Base-by-base conservation (phyloP, 2,888 invertebrate genomes). In the Ennomos quercinarius region DNA sequence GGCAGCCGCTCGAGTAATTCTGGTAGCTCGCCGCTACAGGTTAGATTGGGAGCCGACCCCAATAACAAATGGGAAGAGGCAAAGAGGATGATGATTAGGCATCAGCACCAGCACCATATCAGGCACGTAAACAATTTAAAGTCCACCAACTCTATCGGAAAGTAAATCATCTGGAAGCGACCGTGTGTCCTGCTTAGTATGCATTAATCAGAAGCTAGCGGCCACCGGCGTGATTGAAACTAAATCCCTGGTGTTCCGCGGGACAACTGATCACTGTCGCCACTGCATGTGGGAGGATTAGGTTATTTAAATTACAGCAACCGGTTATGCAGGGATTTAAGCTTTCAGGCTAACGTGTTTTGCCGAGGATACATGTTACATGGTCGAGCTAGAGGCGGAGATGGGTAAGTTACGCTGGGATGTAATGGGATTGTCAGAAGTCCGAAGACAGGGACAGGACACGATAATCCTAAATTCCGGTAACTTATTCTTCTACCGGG, bases 121-220 rank as follows among this genome's bases (percentile, higher is more conserved):
- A 56, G n/a, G 11, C 45, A 36, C 37, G 12, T 50, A 44, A 53
- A 35, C 51, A 45, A 37, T 10, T n/a, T n/a, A n/a, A n/a, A n/a
- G n/a, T n/a, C n/a, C n/a, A 35, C 12, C 43, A 51, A 35, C 41
- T 35, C 42, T 41, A 40, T 63, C 68, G 64, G 68, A 73, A 80
- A 74, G 73, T 77, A 76, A 77, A 76, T 77, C 71, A 76, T 77
- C 73, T 77, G 68, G 71, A 73, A 77, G 69, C 68, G 69, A 69
- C 74, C 74, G 72, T 76, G 78, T 80, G 77, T 78, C 69, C 88
- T 90, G 85, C 87, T 91, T 91, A 89, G 90, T 91, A 91, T 91
- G 90, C 91, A 91, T 91, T 90, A 90, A 91, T 91, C 87, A 89
- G 78, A 77, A 77, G 76, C 81, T 77, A 74, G 79, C 77, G 81